These are phyloP conservation scores for Tapirus terrestris DNA, from an alignment of 2,113 vertebrate genomes.

Conservation along the genomic window DNA sequence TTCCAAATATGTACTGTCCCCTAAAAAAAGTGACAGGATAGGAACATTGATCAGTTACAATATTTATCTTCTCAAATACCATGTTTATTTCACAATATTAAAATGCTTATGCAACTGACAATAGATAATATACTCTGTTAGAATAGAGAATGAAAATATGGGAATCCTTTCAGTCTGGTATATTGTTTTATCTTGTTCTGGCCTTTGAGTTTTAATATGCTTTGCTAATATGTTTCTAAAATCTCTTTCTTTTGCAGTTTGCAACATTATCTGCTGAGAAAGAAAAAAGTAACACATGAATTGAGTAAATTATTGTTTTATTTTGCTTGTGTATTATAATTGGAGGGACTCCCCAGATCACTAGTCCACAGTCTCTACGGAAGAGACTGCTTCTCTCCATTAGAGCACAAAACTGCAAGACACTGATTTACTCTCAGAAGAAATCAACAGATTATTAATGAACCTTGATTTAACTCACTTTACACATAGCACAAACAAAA, in stretches of 20 bases:
- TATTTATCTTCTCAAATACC: neutral
- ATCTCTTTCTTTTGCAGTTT: neutral
- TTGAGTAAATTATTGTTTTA: neutral
- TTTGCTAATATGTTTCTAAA: neutral
- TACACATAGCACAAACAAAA: neutral
- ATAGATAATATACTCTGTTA: neutral
- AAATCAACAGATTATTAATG: neutral
- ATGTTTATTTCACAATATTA: neutral
- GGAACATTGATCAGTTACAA: neutral
- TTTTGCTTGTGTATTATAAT: conserved; percentile 35
- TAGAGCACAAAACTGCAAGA: neutral
- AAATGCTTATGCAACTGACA: neutral
- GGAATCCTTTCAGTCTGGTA: neutral
- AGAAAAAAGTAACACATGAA: neutral
- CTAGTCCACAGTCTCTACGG: neutral
- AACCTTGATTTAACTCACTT: neutral
- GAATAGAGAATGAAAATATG: neutral
- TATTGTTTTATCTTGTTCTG: neutral
- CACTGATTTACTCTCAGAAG: neutral
- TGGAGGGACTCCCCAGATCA: neutral
- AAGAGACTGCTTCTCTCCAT: neutral
- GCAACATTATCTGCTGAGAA: neutral
- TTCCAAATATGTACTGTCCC: neutral
- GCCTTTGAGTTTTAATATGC: neutral
- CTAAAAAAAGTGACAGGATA: neutral